Conservation (phyloP, 2,888 invertebrate genomes). For the Hyposoter didymator region DNA sequence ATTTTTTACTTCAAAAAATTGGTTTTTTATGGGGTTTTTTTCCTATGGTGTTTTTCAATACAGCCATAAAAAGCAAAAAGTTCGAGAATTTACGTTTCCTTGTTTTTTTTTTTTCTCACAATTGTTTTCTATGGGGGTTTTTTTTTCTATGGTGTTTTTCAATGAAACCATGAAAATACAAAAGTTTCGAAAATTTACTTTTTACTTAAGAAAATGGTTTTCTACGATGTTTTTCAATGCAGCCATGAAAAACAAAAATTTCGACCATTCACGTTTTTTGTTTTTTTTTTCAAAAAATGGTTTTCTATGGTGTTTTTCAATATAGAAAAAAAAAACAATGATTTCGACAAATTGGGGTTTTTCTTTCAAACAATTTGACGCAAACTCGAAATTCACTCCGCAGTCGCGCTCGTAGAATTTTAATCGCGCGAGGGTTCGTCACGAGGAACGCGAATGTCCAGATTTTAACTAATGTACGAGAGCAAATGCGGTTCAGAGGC, state of each 20-base stretch:
- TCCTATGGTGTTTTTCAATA: too few species aligned
- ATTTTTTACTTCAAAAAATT: too few species aligned
- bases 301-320: too few species aligned
- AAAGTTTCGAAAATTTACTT: neutral
- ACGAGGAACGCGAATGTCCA: neutral
- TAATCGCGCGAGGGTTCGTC: constrained; percentile 51
- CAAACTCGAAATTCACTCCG: neutral
- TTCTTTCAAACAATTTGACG: too few species aligned
- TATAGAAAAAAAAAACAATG: too few species aligned
- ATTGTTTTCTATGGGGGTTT: neutral
- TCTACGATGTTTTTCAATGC: too few species aligned
- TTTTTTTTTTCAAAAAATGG: neutral
- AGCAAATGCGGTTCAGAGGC: constrained; percentile 32
- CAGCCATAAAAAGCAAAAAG: too few species aligned
- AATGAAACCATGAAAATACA: neutral
- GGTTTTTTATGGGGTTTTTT: too few species aligned
- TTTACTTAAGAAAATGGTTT: neutral
- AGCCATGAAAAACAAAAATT: neutral
- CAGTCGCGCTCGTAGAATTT: constrained; percentile 34
- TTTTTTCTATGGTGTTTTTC: neutral
- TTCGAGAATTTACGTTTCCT: too few species aligned
- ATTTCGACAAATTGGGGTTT: too few species aligned
- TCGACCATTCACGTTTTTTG: neutral
- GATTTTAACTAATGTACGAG: constrained; percentile 33
- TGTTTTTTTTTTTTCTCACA: too few species aligned